Evolutionary conservation across 2,888 invertebrate species (phyloP).

Genomic region (Nineta flava): DNA sequence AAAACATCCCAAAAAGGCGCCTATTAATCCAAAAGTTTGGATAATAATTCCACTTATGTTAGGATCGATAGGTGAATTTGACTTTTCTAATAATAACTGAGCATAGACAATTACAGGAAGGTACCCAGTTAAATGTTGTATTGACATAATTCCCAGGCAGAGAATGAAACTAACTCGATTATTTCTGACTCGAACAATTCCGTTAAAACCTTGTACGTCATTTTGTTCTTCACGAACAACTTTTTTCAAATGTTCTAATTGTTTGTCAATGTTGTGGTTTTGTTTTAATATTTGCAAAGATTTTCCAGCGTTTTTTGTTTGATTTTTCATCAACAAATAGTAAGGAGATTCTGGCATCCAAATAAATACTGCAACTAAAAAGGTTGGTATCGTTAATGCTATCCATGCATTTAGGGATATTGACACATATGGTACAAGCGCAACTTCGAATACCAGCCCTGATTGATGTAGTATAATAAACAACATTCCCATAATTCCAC

Average conservation of each 20-base stretch:
- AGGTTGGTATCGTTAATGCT: slow-evolving; percentile 37
- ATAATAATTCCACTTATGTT: slow-evolving; percentile 38
- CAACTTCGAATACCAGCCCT: slow-evolving; percentile 43
- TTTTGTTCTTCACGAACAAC: slow-evolving; percentile 21
- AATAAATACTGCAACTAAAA: slow-evolving; percentile 37
- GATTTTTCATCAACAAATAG: slow-evolving; percentile 24
- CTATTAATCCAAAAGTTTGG: slow-evolving; percentile 39
- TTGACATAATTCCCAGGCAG: slow-evolving; percentile 38
- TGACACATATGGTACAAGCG: slow-evolving; percentile 38
- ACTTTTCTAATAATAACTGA: slow-evolving; percentile 40
- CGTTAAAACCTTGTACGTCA: slow-evolving; percentile 32
- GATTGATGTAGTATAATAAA: slow-evolving; percentile 36
- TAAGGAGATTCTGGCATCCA: slow-evolving; percentile 50
- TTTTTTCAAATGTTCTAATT: slow-evolving; percentile 11
- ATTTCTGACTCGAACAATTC: slow-evolving; percentile 33
- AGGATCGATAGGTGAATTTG: slow-evolving; percentile 29
- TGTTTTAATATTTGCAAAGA: slow-evolving; percentile 40
- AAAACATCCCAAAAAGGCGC: slow-evolving; percentile 36
- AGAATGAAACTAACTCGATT: slow-evolving; percentile 43
- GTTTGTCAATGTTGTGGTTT: slow-evolving; percentile 27
- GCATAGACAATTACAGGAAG: slow-evolving; percentile 44
- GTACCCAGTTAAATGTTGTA: slow-evolving; percentile 36
- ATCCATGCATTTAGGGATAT: slow-evolving; percentile 34
- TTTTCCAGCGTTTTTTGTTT: slow-evolving; percentile 27
- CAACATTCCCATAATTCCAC: slow-evolving; percentile 45